A percentile compares a stretch with the other conserved stretches of the same genome.
Evolutionary conservation across 2,113 vertebrate genomes (phyloP).

Genomic region (Myrmecobius fasciatus): DNA sequence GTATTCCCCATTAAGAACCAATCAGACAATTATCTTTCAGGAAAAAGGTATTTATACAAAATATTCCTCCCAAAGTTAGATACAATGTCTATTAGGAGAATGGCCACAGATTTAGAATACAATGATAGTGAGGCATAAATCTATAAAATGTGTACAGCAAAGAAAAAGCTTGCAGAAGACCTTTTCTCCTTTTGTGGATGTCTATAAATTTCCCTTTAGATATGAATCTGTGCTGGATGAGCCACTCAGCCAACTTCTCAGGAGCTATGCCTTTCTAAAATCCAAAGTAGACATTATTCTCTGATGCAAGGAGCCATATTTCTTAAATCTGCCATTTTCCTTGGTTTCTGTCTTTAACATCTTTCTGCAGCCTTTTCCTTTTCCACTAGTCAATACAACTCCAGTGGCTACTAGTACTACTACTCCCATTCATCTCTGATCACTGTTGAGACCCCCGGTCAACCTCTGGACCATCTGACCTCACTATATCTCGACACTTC

Average conservation of each 20-base stretch:
- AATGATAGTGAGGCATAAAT: neutral
- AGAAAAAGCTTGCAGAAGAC: neutral
- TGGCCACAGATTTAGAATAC: neutral
- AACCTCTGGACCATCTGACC: neutral
- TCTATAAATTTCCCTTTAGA: neutral
- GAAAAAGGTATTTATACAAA: neutral
- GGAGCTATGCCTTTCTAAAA: neutral
- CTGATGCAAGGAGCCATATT: neutral
- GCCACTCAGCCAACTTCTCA: neutral
- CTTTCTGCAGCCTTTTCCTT: neutral
- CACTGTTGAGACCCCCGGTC: neutral
- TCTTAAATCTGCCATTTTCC: neutral
- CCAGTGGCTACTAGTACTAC: neutral
- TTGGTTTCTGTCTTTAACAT: neutral
- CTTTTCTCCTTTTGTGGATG: neutral
- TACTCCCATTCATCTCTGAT: neutral
- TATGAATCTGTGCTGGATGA: neutral
- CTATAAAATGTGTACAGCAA: neutral
- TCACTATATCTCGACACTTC: neutral
- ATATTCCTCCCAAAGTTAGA: neutral
- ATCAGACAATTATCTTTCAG: neutral
- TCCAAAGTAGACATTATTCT: neutral
- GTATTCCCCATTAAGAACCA: neutral
- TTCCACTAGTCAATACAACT: neutral
- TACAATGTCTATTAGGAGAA: neutral